Conservation (phyloP, 2,797 vertebrate genomes). For the Spinus pinus region DNA sequence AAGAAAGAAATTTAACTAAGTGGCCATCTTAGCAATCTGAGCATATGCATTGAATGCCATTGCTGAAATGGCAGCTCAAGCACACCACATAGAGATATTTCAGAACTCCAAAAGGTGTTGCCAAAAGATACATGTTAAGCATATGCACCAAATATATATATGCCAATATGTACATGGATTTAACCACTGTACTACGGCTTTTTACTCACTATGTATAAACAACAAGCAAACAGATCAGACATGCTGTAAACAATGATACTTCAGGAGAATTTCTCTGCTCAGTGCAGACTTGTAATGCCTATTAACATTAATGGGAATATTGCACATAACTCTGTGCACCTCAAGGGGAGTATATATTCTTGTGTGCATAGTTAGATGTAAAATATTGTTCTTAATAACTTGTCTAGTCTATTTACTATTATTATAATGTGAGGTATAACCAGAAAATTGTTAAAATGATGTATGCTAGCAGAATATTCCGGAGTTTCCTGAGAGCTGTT, state of each 20-base stretch:
- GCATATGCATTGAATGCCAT: neutral
- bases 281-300: slow-evolving; percentile 31
- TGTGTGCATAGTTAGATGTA: slow-evolving; percentile 44
- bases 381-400: slow-evolving; percentile 62
- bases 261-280: slow-evolving; percentile 47
- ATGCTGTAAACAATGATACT: slow-evolving; percentile 38
- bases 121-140: neutral
- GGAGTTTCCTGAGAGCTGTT: neutral
- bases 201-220: neutral
- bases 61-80: neutral
- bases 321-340: slow-evolving; percentile 15
- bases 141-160: neutral
- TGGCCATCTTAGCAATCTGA: neutral
- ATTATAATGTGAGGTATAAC: slow-evolving; percentile 18
- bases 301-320: slow-evolving; percentile 57
- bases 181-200: neutral
- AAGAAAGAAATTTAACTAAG: neutral
- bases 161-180: neutral
- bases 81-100: neutral
- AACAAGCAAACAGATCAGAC: neutral
- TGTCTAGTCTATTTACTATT: slow-evolving; percentile 25
- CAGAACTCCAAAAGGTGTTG: neutral
- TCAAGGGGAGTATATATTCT: slow-evolving; percentile 43
- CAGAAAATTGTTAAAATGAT: slow-evolving; percentile 36
- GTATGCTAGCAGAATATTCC: slow-evolving; percentile 9